Evolutionary conservation across 2,113 vertebrate species (phyloP), one percentile per base, ranked within the genome.

Genomic region (Carassius auratus): DNA sequence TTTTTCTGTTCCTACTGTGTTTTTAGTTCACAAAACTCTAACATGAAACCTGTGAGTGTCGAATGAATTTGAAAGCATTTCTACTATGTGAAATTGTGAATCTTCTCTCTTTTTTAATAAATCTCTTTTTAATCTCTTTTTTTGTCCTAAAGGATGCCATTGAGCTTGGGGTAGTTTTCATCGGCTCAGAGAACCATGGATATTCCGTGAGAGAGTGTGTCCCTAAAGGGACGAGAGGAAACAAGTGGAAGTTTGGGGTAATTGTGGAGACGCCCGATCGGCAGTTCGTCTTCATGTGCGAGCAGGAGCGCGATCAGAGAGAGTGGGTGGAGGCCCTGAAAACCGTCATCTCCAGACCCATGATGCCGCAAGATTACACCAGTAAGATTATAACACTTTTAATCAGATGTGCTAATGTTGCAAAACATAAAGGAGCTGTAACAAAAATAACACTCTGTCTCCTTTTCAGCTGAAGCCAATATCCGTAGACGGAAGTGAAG

Each of bases 281-380:
- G 17, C 94, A 95, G 85, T 99, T 97, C 14, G 76, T 98, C 81
- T 96, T 99, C 88, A 93, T 96, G 91, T 99, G 97, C 38, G 94
- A 97, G 90, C 96, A 93, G 0, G 96, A 97, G 68, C 92, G 85
- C 17, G 97, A 97, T 57, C 97, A 96, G 90, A 95, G 0, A 5
- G 96, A 98, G 86, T 99, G 98, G 98, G 88, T 97, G 82, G 93
- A 95, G 0, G 96, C 93, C 23, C 90, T 99, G 15, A 92, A 84
- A 5, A 88, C 93, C 21, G 91, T 99, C 84, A 93, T 96, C 62
- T 90, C 91, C 14, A 92, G 92, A 13, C 95, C 95, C 50, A 93
- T 97, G 94, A 90, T 93, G 0, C 92, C 93, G 0, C 94, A 96
- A 89, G 93, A 94, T 88, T 93, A 94, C 42, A 89, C 90, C 0